phyloP scores from a whole-genome alignment of 2,888 invertebrate genomes.

The Asteroscopus sphinx region DNA sequence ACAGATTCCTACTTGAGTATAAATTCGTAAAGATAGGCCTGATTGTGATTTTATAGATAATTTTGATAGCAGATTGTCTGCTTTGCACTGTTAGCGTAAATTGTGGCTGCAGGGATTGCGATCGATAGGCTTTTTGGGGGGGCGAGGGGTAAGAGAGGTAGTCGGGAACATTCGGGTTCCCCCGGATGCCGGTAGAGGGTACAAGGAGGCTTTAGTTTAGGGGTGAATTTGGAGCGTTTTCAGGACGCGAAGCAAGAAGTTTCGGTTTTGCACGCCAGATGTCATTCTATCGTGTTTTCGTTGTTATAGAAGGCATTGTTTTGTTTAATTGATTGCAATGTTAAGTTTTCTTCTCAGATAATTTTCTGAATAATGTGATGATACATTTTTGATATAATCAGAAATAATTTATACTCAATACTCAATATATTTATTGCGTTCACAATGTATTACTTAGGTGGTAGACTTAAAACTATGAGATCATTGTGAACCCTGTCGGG shows the following conservation, averaged over 20 bases:
- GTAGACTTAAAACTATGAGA: too few species aligned
- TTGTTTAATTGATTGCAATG: not conserved
- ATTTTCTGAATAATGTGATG: too few species aligned
- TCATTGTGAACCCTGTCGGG: too few species aligned
- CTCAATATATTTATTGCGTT: too few species aligned
- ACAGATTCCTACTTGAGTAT: conserved; percentile 43
- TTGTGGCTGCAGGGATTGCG: conserved; percentile 70
- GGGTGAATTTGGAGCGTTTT: conserved; percentile 58
- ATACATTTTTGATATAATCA: too few species aligned
- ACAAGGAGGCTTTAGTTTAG: conserved; percentile 61
- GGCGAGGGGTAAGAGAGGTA: conserved; percentile 58
- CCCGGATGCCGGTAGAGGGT: conserved; percentile 77
- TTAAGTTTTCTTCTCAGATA: too few species aligned
- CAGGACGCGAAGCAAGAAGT: conserved; percentile 38
- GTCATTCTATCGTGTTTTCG: conserved; percentile 35
- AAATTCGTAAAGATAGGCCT: conserved; percentile 69
- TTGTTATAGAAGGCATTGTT: not conserved
- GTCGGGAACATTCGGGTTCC: conserved; percentile 67
- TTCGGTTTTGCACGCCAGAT: conserved; percentile 45
- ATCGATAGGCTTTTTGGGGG: conserved; percentile 80
- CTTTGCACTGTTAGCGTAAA: conserved; percentile 79
- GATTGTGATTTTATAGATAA: conserved; percentile 69
- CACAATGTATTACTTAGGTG: too few species aligned
- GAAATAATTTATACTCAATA: too few species aligned
- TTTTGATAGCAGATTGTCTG: conserved; percentile 73